Evolutionary conservation across 2,113 vertebrate species (phyloP).

Genomic region (Micronycteris hirsuta): DNA sequence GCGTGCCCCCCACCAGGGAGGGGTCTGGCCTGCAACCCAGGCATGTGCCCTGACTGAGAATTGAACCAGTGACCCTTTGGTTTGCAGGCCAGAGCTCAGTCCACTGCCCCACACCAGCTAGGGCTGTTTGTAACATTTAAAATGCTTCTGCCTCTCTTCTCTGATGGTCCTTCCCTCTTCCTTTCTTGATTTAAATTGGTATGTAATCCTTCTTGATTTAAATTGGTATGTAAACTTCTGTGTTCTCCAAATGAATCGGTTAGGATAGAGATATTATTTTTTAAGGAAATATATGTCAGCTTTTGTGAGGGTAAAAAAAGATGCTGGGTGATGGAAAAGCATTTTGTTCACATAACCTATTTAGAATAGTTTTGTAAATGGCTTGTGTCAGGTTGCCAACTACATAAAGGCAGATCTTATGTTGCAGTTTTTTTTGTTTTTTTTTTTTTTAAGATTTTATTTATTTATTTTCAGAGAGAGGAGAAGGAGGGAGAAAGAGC

Average conservation of each 20-base stretch:
- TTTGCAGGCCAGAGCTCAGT: too few relatives aligned
- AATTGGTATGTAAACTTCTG: background rate
- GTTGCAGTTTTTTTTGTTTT: conserved; percentile 31
- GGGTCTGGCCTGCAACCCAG: too few relatives aligned
- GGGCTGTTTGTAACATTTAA: conserved; percentile 7
- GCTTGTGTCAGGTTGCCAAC: background rate
- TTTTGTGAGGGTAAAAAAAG: conserved; percentile 15
- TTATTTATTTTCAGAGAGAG: too few relatives aligned
- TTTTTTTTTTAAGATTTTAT: too few relatives aligned
- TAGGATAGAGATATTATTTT: background rate
- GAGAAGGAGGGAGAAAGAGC: too few relatives aligned
- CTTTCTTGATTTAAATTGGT: background rate
- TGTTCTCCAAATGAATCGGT: conserved; percentile 21
- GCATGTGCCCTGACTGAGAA: too few relatives aligned
- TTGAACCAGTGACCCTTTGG: too few relatives aligned
- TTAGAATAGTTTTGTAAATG: conserved; percentile 38
- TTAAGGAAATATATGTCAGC: conserved; percentile 15
- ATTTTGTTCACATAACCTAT: conserved; percentile 14
- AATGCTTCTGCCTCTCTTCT: background rate
- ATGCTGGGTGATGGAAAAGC: background rate
- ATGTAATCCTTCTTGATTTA: background rate
- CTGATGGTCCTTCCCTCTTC: background rate
- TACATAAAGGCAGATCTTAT: background rate
- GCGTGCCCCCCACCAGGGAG: too few relatives aligned
- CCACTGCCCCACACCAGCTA: background rate